Evolutionary conservation across 2,113 vertebrate species (phyloP).

Genomic region (Grallaria varia): DNA sequence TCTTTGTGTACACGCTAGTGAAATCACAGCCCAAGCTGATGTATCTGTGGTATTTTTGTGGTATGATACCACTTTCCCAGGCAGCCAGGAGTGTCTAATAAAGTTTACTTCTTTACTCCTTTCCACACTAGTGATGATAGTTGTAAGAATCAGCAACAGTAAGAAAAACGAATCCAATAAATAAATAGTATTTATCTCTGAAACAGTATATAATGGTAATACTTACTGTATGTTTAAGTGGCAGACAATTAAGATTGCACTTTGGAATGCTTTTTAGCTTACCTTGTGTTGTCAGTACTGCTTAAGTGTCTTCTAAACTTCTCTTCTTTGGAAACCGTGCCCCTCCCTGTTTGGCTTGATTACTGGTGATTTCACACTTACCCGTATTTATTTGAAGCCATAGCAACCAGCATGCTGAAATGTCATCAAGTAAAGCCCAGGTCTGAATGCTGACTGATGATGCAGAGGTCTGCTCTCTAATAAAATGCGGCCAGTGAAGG

Average conservation of each 20-base stretch:
- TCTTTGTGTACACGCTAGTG: not conserved
- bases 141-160: not conserved
- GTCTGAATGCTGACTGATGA: not conserved
- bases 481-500: not conserved
- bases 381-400: conserved; percentile 25
- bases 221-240: not conserved
- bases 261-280: not conserved
- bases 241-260: not conserved
- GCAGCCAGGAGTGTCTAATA: not conserved
- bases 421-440: not conserved
- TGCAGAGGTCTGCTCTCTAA: conserved; percentile 44
- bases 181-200: not conserved
- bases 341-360: not conserved
- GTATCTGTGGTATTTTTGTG: not conserved
- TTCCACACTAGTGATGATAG: not conserved
- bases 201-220: not conserved
- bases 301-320: not conserved
- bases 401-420: conserved; percentile 7
- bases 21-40: not conserved
- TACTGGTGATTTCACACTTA: not conserved
- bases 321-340: not conserved
- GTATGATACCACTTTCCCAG: not conserved
- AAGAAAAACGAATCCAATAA: not conserved
- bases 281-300: not conserved
- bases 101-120: not conserved